Conservation (phyloP, 2,113 vertebrate genomes). For the Gasterosteus aculeatus region DNA sequence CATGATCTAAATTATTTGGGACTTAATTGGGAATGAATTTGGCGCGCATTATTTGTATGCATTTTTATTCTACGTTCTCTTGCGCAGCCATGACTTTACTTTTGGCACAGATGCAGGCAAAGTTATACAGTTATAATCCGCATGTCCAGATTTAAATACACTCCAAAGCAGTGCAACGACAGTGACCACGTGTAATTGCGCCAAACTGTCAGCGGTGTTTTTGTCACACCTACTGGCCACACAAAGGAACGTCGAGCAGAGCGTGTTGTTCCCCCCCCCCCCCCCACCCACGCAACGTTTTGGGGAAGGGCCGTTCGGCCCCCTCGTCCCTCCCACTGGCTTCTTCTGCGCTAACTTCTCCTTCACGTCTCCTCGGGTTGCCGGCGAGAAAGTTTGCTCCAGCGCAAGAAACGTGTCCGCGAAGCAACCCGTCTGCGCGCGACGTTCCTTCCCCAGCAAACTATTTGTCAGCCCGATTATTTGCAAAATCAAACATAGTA, state of each 20-base stretch:
- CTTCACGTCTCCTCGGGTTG: constrained; percentile 28
- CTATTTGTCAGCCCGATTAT: not conserved
- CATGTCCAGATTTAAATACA: not conserved
- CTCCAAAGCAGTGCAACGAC: not conserved
- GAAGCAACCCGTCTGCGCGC: not conserved
- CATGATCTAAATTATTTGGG: not conserved
- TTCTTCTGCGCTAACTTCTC: constrained; percentile 25
- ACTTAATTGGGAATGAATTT: not conserved
- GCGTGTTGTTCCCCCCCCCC: constrained; percentile 25
- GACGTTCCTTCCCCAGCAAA: not conserved
- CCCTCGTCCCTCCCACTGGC: constrained; percentile 52
- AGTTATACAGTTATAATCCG: not conserved
- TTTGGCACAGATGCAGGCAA: not conserved
- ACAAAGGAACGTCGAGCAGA: not conserved
- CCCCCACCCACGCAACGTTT: constrained; percentile 21
- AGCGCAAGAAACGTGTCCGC: constrained; percentile 23
- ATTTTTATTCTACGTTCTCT: not conserved
- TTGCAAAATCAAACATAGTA: not conserved
- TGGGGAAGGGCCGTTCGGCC: constrained; percentile 43
- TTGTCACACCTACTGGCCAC: not conserved
- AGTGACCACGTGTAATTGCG: not conserved
- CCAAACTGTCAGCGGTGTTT: not conserved
- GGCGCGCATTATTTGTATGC: not conserved
- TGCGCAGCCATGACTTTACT: no score
- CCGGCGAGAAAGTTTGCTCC: constrained; percentile 16